Conservation (phyloP, 1,140 invertebrate genomes). For the Chelonus insularis region DNA sequence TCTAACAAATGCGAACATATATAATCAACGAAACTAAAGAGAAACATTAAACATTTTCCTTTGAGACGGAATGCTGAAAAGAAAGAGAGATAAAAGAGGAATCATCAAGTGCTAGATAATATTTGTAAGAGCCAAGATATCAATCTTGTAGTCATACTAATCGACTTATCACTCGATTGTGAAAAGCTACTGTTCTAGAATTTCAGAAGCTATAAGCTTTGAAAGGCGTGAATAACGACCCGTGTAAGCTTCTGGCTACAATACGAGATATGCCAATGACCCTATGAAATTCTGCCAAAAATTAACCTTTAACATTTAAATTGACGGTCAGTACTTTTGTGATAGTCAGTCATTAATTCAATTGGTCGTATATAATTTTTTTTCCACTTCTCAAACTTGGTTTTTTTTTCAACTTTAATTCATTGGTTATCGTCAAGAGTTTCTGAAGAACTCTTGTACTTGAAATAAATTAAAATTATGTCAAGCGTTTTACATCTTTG, state of each 20-base stretch:
- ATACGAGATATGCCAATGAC: background rate
- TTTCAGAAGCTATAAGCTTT: background rate
- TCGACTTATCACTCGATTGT: background rate
- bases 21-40: conserved; percentile 3
- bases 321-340: too few species aligned
- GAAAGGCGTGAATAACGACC: conserved; percentile 30
- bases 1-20: conserved; percentile 7
- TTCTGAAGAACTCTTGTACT: too few species aligned
- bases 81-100: background rate
- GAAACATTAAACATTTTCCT: conserved; percentile 1
- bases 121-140: conserved; percentile 3
- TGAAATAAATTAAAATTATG: too few species aligned
- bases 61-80: background rate
- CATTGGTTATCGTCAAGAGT: too few species aligned
- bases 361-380: too few species aligned
- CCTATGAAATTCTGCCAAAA: too few species aligned
- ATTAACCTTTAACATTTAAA: too few species aligned
- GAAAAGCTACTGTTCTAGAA: background rate
- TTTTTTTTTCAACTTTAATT: too few species aligned
- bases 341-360: too few species aligned
- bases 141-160: conserved; percentile 1
- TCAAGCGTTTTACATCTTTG: too few species aligned
- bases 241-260: conserved; percentile 25
- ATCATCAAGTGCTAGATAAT: background rate
- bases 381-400: too few species aligned